Base-by-base conservation (phyloP, 2,113 vertebrate genomes). In the Pelobates fuscus region DNA sequence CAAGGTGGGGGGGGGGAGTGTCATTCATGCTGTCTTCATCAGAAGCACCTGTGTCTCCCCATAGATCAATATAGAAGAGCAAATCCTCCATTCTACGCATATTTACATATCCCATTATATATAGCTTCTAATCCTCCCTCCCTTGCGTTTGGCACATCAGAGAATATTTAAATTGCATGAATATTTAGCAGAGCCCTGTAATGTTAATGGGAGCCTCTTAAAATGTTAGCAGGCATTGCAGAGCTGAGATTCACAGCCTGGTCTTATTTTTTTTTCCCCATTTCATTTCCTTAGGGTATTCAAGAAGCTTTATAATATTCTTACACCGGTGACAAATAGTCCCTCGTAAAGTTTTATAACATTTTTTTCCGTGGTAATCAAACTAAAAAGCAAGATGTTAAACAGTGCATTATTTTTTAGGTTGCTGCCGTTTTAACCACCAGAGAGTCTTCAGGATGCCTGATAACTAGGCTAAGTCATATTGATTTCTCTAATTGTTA, bases 131-230 rank as follows among this genome's bases (percentile, higher is more conserved):
- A 76, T 67, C 55, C 63, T 3, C 64, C 55, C 26, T 49, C 37
- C 54, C 69, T 10, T 17, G 46, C 46, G 17, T n/a, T 43, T 29
- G 49, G 32, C 72, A 67, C 72, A 60, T 67, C 72, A 60, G 54
- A 67, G 55, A 30, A 67, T 60, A 76, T 76, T 76, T 67, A 76
- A 76, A 76, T 76, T 46, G 37, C 72, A 76, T 76, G 72, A 76
- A 76, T 76, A 76, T 76, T 76, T 76, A 76, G 64, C 72, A 60
- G 72, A 32, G 72, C 72, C 72, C 72, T 67, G 72, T 67, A 76
- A 76, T 32, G 72, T 76, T 76, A 76, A 76, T 76, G 55, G 72
- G 54, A 67, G 60, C 72, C 72, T 76, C 72, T 76, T 76, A 76
- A 76, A 76, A 67, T 30, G 64, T 76, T 65, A 65, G 30, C 64